Evolutionary conservation across 1,140 invertebrate species (phyloP), one percentile per base, ranked within the genome.

Genomic region (Odontomachus brunneus): DNA sequence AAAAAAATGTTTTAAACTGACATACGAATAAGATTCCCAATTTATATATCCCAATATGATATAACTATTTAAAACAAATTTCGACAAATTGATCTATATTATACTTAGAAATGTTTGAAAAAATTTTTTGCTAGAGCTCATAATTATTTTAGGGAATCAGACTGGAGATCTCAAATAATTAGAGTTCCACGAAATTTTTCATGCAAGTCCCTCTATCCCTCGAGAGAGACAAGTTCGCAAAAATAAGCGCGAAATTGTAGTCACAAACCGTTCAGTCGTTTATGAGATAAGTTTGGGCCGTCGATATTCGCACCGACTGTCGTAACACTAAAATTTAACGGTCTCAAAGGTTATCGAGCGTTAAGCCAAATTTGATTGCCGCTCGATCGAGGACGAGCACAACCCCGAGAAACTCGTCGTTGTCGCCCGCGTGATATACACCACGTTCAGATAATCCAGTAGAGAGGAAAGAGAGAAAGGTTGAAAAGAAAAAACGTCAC

Each of bases 291-390:
- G 29, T 59, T 80, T 71, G 48, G 65, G 9, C 22, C 51, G 22
- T 38, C 62, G 62, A 78, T 78, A 69, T 44, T 57, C 62, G 15
- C 73, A 7, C 17, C 19, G 65, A 26, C 51, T 11, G 33, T 29
- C 65, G 65, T 69, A 78, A 69, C 33, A 29, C 29, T 80, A 71
- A 80, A 69, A 69, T 71, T 80, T 80, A 69, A 80, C 38, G 33
- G 75, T 4, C n/a, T 9, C 33, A 5, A 26, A 57, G 53, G 51
- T 80, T 80, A 80, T 57, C 51, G 65, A 69, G 51, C 65, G 33
- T 80, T 71, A 71, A 80, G 75, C 17, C 33, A 71, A 71, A 80
- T 80, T 71, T 80, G 33, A 71, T 80, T 71, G 75, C 14, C 38
- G 38, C 14, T 48, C 53, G 65, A 57, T 69, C 51, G 17, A n/a